Evolutionary conservation across 35 echinoderm and acorn worm genomes (phyloP).

Genomic region (Heliocidaris erythrogramma): DNA sequence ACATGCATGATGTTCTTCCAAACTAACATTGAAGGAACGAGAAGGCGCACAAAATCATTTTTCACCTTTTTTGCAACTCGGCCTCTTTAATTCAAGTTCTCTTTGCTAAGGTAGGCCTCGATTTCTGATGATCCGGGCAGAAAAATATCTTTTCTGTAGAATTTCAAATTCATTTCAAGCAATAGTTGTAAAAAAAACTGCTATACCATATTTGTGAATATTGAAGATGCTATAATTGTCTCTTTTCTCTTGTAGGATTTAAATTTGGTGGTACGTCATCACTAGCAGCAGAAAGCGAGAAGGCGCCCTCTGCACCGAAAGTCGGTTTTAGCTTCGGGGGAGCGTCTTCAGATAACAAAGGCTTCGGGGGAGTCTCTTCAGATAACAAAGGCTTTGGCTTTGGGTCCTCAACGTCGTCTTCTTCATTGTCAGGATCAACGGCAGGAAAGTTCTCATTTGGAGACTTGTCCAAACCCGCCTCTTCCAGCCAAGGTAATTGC

Average conservation of each 20-base stretch:
- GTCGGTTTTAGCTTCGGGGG: not conserved
- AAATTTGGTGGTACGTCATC: not conserved
- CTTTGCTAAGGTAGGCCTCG: too few species aligned
- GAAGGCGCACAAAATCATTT: too few species aligned
- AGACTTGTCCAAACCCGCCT: slow-evolving; percentile 13
- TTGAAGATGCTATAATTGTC: not conserved
- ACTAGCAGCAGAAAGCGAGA: not conserved
- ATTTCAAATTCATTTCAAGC: too few species aligned
- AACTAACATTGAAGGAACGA: too few species aligned
- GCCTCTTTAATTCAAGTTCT: too few species aligned
- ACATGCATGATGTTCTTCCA: too few species aligned
- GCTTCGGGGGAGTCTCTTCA: not conserved
- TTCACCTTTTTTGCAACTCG: too few species aligned
- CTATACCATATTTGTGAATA: not conserved
- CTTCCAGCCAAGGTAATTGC: not conserved
- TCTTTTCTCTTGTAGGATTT: not conserved
- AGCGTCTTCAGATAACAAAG: not conserved
- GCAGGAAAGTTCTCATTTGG: not conserved
- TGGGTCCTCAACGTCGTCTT: not conserved
- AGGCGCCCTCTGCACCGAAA: slow-evolving; percentile 6
- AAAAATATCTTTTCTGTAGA: too few species aligned
- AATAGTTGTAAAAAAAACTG: too few species aligned
- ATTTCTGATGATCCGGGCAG: too few species aligned
- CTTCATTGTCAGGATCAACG: not conserved
- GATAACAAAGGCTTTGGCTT: not conserved